Evolutionary conservation across 2,797 vertebrate species (phyloP).

Genomic region (Macropus fuliginosus): DNA sequence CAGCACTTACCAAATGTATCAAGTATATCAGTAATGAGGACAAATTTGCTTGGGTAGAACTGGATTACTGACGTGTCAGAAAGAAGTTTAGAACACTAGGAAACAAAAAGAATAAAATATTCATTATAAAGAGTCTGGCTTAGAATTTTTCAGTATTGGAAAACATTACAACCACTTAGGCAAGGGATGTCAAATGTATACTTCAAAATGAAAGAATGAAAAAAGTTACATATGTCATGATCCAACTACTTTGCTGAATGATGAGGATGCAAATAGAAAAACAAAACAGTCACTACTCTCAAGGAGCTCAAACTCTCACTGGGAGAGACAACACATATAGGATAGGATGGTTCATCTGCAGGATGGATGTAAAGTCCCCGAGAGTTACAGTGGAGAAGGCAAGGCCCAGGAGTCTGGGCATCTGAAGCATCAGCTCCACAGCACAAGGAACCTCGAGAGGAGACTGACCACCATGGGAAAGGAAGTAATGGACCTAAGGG

Average conservation of each 20-base stretch:
- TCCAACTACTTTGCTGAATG: background rate
- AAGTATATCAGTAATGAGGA: conserved; percentile 98
- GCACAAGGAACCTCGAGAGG: background rate
- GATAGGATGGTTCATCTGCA: background rate
- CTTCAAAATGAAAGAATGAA: background rate
- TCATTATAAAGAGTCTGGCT: background rate
- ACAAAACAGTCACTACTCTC: conserved; percentile 1
- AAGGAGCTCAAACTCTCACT: background rate
- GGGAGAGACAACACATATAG: background rate
- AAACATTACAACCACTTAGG: background rate
- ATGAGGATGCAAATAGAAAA: rapidly evolving
- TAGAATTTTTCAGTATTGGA: background rate
- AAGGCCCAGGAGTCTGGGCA: background rate
- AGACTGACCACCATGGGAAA: background rate
- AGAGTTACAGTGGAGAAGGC: background rate
- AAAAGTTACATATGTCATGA: background rate
- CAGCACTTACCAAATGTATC: conserved; percentile 95
- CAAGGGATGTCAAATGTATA: background rate
- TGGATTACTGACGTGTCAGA: conserved; percentile 98
- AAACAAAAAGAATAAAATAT: conserved; percentile 6
- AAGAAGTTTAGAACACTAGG: conserved; percentile 97
- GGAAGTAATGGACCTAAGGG: background rate
- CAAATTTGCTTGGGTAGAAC: conserved; percentile 99
- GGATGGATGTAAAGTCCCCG: background rate
- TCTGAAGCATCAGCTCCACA: background rate